Conservation (phyloP, 1,140 invertebrate species). For the Ceratosolen fusciceps region DNA sequence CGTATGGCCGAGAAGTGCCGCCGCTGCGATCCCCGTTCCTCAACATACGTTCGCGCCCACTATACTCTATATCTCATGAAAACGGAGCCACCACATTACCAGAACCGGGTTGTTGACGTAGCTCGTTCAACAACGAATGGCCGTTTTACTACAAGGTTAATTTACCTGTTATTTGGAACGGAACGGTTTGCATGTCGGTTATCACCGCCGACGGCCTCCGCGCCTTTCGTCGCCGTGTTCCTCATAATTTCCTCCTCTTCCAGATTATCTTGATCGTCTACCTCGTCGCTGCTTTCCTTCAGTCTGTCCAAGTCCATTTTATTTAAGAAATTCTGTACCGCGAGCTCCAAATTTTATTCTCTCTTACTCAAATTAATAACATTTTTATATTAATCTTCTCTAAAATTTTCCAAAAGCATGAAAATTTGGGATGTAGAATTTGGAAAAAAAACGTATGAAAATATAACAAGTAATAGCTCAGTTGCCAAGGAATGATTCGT, state of each 20-base stretch:
- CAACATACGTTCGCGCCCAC: no score
- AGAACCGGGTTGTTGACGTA: no score
- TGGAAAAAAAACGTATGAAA: slow-evolving; percentile 31
- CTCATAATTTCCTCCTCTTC: neutral
- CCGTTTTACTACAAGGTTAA: no score
- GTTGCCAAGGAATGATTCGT: slow-evolving; percentile 36
- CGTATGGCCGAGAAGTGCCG: no score
- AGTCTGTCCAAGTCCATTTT: slow-evolving; percentile 38
- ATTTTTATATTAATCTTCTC: slow-evolving; percentile 22
- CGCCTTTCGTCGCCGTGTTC: slow-evolving; percentile 1
- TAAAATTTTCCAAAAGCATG: slow-evolving; percentile 14
- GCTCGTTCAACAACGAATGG: no score
- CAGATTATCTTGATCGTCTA: neutral
- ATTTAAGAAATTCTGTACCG: neutral
- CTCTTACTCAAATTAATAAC: slow-evolving; percentile 16
- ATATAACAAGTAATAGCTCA: slow-evolving; percentile 24
- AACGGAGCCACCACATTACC: no score
- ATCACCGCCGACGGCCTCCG: neutral
- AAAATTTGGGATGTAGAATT: slow-evolving; percentile 38
- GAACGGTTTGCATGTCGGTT: slow-evolving; percentile 8
- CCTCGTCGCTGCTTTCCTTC: slow-evolving; percentile 40
- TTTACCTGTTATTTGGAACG: slow-evolving; percentile 21
- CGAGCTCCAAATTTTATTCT: neutral
- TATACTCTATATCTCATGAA: no score
- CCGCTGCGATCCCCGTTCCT: no score